These are phyloP conservation scores for Pangasius sanitwongsei DNA, from an alignment of 2,797 vertebrate species.

Conservation along the genomic window DNA sequence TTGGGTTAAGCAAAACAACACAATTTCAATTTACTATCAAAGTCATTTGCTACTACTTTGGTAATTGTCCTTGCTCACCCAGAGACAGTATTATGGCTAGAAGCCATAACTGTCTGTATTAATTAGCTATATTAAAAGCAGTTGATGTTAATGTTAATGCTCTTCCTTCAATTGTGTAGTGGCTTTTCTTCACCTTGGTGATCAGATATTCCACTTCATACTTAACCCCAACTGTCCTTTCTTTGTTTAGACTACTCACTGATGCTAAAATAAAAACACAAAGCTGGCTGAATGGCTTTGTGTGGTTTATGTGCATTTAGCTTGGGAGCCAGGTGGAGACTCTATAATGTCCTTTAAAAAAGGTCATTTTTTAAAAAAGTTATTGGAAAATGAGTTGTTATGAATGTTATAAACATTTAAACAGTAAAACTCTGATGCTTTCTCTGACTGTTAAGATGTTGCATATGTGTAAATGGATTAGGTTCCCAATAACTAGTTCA, in stretches of 20 bases:
- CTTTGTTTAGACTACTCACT: conserved; percentile 55
- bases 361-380: background rate
- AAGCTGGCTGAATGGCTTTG: background rate
- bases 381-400: background rate
- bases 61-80: background rate
- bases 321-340: background rate
- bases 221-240: conserved; percentile 14
- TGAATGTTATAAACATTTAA: background rate
- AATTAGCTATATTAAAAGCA: conserved; percentile 28
- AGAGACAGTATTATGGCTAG: conserved; percentile 23
- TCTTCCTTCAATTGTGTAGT: conserved; percentile 53
- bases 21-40: background rate
- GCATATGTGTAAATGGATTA: background rate
- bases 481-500: background rate
- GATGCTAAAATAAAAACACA: conserved; percentile 35
- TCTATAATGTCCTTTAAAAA: background rate
- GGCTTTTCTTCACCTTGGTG: conserved; percentile 46
- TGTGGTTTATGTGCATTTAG: background rate
- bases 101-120: conserved; percentile 26
- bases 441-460: background rate
- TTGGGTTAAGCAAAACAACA: background rate
- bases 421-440: background rate
- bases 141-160: conserved; percentile 36
- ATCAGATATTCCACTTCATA: conserved; percentile 38
- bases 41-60: background rate